phyloP scores from a whole-genome alignment of 2,797 vertebrate genomes.

The Helicolenus hilgendorfi region DNA sequence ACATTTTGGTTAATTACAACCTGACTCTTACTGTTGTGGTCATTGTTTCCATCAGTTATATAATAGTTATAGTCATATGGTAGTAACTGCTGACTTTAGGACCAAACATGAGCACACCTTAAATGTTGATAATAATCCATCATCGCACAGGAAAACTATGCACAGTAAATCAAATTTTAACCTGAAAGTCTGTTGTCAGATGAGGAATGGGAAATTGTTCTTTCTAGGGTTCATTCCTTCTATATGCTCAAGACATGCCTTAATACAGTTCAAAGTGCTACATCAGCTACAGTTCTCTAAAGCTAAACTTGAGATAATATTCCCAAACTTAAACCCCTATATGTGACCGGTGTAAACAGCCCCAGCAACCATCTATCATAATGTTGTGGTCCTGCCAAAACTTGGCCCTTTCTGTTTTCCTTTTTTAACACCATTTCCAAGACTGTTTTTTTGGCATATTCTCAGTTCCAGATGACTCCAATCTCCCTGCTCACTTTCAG shows the following conservation, averaged over 20 bases:
- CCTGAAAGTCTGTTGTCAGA: no score
- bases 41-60: no score
- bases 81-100: no score
- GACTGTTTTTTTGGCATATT: neutral
- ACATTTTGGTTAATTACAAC: no score
- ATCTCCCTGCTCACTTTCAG: neutral
- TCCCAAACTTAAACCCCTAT: neutral
- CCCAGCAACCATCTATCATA: neutral
- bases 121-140: no score
- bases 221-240: neutral
- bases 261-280: neutral
- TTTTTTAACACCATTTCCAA: neutral
- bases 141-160: no score
- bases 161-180: no score
- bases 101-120: no score
- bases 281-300: neutral
- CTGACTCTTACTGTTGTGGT: no score
- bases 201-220: neutral
- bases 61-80: no score
- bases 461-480: neutral
- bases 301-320: neutral
- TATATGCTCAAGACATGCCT: neutral
- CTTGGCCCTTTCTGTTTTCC: neutral
- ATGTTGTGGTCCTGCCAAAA: neutral
- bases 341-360: neutral